Percentiles rank a stretch among this genome's conserved stretches.
Evolutionary conservation across 2,888 invertebrate species (phyloP).

Genomic region (Corbicula japonica): DNA sequence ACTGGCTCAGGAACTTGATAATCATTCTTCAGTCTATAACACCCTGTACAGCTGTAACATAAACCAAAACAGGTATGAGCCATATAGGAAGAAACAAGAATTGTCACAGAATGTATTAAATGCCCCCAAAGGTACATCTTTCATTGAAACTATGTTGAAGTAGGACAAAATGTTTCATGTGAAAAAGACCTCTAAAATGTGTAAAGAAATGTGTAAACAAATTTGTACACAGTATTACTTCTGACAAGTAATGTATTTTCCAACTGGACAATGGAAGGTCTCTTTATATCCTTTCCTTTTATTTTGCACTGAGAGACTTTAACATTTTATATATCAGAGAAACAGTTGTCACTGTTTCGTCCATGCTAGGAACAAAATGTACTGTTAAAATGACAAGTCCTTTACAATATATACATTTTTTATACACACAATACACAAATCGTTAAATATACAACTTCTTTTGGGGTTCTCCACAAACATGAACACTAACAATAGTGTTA

Average conservation of each 20-base stretch:
- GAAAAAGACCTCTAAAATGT: neutral
- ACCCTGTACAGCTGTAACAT: constrained; percentile 10
- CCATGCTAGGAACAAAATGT: neutral
- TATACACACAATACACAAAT: neutral
- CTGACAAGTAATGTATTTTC: too few species aligned
- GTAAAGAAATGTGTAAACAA: neutral
- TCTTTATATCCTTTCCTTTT: too few species aligned
- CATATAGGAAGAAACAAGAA: neutral
- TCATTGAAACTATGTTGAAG: neutral
- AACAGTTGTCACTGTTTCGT: too few species aligned
- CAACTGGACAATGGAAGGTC: too few species aligned
- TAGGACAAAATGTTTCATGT: neutral
- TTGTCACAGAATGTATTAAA: neutral
- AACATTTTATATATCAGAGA: too few species aligned
- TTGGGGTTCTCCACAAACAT: neutral
- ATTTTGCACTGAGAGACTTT: too few species aligned
- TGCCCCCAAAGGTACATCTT: too few species aligned
- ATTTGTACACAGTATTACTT: neutral
- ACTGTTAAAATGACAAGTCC: neutral
- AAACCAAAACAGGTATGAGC: neutral
- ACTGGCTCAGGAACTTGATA: too few species aligned
- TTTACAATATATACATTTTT: neutral
- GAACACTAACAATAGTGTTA: neutral
- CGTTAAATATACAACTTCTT: neutral
- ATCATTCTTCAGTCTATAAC: neutral